phyloP scores from a whole-genome alignment of 2,888 invertebrate species.

The Pseudococcus viburni region DNA sequence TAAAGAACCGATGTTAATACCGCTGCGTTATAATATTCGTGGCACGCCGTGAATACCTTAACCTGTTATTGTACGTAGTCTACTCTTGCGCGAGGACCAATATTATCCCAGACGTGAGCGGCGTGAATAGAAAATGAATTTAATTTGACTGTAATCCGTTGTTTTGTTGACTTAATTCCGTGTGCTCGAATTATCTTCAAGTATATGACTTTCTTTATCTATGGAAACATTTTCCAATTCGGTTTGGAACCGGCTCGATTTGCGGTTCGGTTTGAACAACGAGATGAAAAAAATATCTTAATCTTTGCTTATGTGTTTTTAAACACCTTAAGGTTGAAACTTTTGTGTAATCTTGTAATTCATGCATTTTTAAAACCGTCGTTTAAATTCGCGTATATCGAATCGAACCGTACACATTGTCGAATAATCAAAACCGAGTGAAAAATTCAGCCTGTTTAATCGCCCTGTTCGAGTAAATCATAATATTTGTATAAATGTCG shows the following conservation, averaged over 20 bases:
- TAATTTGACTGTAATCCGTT: slow-evolving; percentile 35
- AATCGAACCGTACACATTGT: background rate
- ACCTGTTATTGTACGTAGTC: background rate
- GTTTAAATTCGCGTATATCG: background rate
- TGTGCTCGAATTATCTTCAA: background rate
- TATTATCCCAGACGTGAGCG: background rate
- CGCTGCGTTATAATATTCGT: background rate
- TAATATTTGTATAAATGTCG: slow-evolving; percentile 17
- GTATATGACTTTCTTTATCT: background rate
- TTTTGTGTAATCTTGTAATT: background rate
- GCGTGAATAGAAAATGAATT: background rate
- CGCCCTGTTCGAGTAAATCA: background rate
- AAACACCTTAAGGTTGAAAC: background rate
- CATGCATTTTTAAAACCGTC: background rate
- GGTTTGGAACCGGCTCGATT: too few species aligned
- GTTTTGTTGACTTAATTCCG: slow-evolving; percentile 31
- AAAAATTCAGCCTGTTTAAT: background rate
- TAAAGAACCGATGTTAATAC: background rate
- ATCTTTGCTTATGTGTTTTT: background rate
- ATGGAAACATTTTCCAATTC: too few species aligned
- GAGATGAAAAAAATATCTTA: background rate
- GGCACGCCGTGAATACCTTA: background rate
- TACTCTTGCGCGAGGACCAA: background rate
- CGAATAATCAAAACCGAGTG: background rate
- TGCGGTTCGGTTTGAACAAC: too few species aligned